A percentile compares a stretch with the other conserved stretches of the same genome.
Conservation (phyloP, 2,797 vertebrate genomes). For the Margarornis squamiger region DNA sequence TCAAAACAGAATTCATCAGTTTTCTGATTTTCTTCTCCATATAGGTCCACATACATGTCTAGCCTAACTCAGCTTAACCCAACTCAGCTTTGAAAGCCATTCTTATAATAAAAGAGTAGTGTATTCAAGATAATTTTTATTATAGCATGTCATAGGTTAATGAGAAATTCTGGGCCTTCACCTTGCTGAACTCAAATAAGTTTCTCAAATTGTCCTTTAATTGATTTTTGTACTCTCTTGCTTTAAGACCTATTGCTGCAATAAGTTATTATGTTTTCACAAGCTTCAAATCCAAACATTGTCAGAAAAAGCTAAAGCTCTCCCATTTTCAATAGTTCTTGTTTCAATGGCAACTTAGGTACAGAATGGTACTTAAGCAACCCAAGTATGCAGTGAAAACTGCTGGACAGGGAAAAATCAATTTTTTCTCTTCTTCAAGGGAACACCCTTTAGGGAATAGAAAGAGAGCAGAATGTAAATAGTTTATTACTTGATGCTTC, state of each 20-base stretch:
- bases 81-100: background rate
- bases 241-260: background rate
- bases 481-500: slow-evolving; percentile 22
- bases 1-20: background rate
- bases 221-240: background rate
- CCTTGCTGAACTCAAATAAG: background rate
- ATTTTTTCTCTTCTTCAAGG: background rate
- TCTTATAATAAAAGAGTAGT: background rate
- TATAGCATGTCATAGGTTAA: background rate
- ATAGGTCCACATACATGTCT: background rate
- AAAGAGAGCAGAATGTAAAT: background rate
- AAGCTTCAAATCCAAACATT: background rate
- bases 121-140: background rate
- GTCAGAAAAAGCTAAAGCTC: background rate
- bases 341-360: background rate
- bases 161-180: background rate
- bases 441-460: background rate
- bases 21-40: background rate
- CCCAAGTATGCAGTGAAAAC: background rate
- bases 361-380: background rate
- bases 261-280: background rate
- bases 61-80: background rate
- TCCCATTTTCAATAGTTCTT: background rate
- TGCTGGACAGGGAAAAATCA: background rate
- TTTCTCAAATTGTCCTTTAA: background rate